Base-by-base conservation (phyloP, 2,113 vertebrate species). In the Procavia capensis region DNA sequence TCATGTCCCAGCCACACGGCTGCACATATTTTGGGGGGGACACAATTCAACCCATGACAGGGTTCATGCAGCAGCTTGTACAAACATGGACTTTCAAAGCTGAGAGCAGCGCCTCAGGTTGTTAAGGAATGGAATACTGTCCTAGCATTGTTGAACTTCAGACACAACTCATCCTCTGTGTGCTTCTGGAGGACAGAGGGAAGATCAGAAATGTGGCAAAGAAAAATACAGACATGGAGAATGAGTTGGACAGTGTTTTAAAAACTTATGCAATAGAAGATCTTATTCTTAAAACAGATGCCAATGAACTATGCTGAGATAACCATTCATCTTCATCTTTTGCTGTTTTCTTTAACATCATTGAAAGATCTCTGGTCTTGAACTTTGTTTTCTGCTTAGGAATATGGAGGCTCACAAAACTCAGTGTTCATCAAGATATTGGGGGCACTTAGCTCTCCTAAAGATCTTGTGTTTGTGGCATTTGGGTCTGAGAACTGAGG, bases 241-340 rank as follows among this genome's bases (percentile, higher is more conserved):
- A 54, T 0, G n/a, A 36, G 45, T 29, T n/a, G 3, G 0, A 3
- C 11, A 3, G 0, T 61, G 31, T 27, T 17, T 4, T 17, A 41
- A 61, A 25, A 39, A 16, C 6, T 29, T 8, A 36, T 5, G 0
- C 4, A 16, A 2, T 3, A 14, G 6, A 17, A 41, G 64, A 1
- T 0, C 22, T 3, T 9, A 2, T 50, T 13, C 74, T 54, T 5
- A 3, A 43, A 36, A 9, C 54, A 16, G 36, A 34, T 2, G 5
- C 45, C 54, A 1, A 3, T 43, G 54, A 22, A 9, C 39, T 0
- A 17, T 45, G 6, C 27, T 6, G 3, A 36, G 24, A 17, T 0
- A 9, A 16, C 8, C 16, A 9, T 2, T 2, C 5, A 9, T 3
- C 0, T 0, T 4, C 14, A 20, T 22, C 1, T 25, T 27, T 10